Conservation (phyloP, 2,797 vertebrate genomes). For the Channallabes apus region DNA sequence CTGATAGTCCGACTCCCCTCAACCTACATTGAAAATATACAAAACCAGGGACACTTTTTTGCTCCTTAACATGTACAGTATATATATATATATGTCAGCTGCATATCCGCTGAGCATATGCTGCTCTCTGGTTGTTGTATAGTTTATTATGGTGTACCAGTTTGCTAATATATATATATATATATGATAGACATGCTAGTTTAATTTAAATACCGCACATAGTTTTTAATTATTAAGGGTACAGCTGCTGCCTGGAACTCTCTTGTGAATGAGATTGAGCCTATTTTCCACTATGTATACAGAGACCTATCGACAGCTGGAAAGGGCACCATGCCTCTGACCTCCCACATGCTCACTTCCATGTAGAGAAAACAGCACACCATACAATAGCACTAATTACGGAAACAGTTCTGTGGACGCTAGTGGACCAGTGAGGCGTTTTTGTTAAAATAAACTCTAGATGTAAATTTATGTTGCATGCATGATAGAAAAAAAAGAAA, state of each 20-base stretch:
- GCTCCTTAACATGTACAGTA: not conserved
- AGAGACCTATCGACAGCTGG: constrained; percentile 55
- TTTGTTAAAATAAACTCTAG: constrained; percentile 16
- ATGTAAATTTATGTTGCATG: not conserved
- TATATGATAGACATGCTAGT: constrained; percentile 2
- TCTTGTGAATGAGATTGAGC: constrained; percentile 39
- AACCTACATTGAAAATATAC: constrained; percentile 52
- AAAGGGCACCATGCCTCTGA: constrained; percentile 55
- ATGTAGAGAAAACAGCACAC: constrained; percentile 42
- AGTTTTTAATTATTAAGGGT: constrained; percentile 54
- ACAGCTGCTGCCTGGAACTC: constrained; percentile 51
- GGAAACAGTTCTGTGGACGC: constrained; percentile 21
- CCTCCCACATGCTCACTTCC: constrained; percentile 56
- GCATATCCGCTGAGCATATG: not conserved
- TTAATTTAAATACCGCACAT: constrained; percentile 49
- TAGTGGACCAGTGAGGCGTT: not conserved
- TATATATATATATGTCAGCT: not conserved
- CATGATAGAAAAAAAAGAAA: not conserved
- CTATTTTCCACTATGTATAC: constrained; percentile 60
- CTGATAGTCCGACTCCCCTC: constrained; percentile 66
- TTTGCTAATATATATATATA: constrained; percentile 7
- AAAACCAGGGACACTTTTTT: not conserved
- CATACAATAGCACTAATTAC: constrained; percentile 40
- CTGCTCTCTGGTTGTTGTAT: not conserved
- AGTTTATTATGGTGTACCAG: constrained; percentile 14